Evolutionary conservation across 1,140 invertebrate genomes (phyloP).

Genomic region (Piezodorus guildinii): DNA sequence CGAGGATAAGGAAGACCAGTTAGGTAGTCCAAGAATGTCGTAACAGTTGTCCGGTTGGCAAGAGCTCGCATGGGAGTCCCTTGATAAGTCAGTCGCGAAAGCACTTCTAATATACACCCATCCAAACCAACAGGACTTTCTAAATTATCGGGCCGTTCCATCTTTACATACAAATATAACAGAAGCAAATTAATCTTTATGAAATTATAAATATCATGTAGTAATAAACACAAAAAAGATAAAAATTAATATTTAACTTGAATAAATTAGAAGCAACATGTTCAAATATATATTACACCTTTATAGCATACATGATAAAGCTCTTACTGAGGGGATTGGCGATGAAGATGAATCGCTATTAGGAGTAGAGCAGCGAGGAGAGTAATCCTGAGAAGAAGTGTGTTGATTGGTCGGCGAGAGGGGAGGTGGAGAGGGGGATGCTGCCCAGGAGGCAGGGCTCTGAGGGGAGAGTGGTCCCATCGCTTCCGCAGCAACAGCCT

Average conservation of each 20-base stretch:
- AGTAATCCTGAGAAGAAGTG: conserved; percentile 3
- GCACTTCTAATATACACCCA: conserved; percentile 21
- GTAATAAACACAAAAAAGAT: no score
- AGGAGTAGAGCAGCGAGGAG: conserved; percentile 14
- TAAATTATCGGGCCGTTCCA: no score
- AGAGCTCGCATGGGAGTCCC: conserved; percentile 15
- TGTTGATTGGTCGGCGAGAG: background rate
- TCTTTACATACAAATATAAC: no score
- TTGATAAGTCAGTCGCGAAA: conserved; percentile 20
- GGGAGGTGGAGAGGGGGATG: conserved; percentile 9
- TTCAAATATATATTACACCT: no score
- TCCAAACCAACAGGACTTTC: conserved; percentile 4
- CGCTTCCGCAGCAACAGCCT: conserved; percentile 5
- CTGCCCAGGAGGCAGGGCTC: conserved; percentile 14
- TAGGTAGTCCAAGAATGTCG: conserved; percentile 24
- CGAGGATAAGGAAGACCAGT: conserved; percentile 17
- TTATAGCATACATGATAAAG: background rate
- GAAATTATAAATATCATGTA: no score
- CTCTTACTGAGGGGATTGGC: conserved; percentile 3
- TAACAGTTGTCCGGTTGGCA: conserved; percentile 16
- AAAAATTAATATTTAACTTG: no score
- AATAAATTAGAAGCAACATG: no score
- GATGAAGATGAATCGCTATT: conserved; percentile 15
- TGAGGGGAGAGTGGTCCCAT: conserved; percentile 11
- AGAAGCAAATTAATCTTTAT: no score